Evolutionary conservation across 2,888 invertebrate genomes (phyloP).

Genomic region (Lumbricus terrestris): DNA sequence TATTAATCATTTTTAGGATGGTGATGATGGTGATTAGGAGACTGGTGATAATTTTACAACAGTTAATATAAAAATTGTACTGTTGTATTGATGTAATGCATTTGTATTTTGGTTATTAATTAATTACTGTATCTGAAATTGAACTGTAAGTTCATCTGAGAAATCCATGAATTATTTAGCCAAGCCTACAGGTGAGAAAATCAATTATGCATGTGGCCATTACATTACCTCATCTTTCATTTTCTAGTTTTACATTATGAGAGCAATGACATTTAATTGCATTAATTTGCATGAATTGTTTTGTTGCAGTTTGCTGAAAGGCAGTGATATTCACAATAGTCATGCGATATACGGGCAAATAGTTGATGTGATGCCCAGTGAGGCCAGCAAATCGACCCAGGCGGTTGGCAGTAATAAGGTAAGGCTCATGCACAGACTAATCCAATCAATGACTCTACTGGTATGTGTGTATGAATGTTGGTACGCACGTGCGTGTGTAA

Average conservation of each 20-base stretch:
- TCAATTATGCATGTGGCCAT: not conserved
- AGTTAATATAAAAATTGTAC: not conserved
- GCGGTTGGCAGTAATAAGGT: constrained; percentile 56
- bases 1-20: not conserved
- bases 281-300: not conserved
- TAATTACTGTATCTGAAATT: not conserved
- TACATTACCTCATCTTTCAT: not conserved
- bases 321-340: constrained; percentile 33
- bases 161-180: not conserved
- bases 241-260: not conserved
- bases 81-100: not conserved
- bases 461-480: not conserved
- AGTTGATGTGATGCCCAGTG: constrained; percentile 52
- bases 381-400: constrained; percentile 39
- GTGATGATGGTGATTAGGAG: not conserved
- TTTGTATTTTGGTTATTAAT: not conserved
- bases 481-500: not conserved
- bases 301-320: constrained; percentile 34
- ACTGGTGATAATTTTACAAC: not conserved
- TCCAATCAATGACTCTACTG: not conserved
- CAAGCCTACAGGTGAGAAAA: no score
- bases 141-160: not conserved
- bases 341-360: constrained; percentile 56
- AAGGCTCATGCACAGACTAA: not conserved
- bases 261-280: not conserved